Evolutionary conservation across 2,113 vertebrate genomes (phyloP).

Genomic region (Bubo blakistoni): DNA sequence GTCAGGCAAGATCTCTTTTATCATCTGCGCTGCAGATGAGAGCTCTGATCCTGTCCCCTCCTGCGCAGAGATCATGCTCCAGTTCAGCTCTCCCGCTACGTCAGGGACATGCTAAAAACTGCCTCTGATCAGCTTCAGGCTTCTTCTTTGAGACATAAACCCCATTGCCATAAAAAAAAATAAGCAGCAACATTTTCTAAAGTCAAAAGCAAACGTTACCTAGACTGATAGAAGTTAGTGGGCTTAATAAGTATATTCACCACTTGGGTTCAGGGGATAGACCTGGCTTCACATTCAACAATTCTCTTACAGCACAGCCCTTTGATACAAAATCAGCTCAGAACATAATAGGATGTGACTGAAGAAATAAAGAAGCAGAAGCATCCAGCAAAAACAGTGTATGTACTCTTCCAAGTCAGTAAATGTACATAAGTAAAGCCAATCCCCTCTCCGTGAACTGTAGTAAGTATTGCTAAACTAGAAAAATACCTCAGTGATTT

Average conservation of each 20-base stretch:
- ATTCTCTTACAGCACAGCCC: background rate
- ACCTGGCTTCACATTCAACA: background rate
- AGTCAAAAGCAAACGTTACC: background rate
- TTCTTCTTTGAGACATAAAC: background rate
- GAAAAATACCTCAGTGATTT: background rate
- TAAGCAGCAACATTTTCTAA: background rate
- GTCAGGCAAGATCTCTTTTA: slow-evolving; percentile 11
- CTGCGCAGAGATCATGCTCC: background rate
- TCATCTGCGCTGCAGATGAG: slow-evolving; percentile 19
- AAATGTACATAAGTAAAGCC: background rate
- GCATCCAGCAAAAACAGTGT: background rate
- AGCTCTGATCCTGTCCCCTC: background rate
- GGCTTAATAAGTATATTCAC: background rate
- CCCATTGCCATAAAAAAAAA: background rate
- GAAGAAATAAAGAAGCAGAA: background rate
- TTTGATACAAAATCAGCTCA: background rate
- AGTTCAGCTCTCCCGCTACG: background rate
- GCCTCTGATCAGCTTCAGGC: background rate
- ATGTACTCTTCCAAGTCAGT: background rate
- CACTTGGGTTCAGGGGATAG: background rate
- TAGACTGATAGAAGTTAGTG: background rate
- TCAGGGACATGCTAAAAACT: background rate
- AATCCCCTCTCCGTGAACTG: background rate
- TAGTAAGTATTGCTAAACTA: background rate
- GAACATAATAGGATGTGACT: background rate